A percentile compares a stretch with the other conserved stretches of the same genome.
Conservation (phyloP, 2,113 vertebrate genomes). For the Alosa alosa region DNA sequence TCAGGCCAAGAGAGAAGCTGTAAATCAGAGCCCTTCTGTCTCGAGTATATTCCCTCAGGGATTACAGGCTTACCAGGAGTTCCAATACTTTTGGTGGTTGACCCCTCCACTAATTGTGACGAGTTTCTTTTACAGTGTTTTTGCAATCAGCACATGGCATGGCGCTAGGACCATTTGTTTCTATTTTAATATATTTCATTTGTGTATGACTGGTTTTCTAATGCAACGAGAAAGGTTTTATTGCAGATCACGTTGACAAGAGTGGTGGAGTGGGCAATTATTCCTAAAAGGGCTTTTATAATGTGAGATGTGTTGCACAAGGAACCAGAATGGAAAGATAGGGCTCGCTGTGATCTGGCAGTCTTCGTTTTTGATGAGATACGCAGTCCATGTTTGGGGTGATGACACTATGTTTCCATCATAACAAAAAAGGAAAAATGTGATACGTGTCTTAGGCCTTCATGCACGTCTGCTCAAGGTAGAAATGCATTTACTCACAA, state of each 20-base stretch:
- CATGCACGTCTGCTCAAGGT: not conserved
- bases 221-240: not conserved
- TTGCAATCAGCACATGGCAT: not conserved
- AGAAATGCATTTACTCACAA: not conserved
- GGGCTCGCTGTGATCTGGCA: not conserved
- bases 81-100: not conserved
- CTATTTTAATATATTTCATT: not conserved
- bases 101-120: not conserved
- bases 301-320: not conserved
- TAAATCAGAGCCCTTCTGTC: not conserved
- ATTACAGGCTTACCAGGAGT: not conserved
- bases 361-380: not conserved
- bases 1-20: not conserved
- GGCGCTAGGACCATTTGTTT: not conserved
- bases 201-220: not conserved
- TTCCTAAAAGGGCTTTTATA: not conserved
- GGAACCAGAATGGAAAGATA: conserved; percentile 2
- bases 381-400: not conserved
- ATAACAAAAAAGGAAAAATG: not conserved
- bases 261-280: not conserved
- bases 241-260: not conserved
- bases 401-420: not conserved
- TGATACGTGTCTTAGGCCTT: not conserved
- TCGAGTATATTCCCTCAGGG: not conserved
- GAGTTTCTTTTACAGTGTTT: not conserved